phyloP scores from a whole-genome alignment of 53 echinoderm and acorn worm genomes.

The Henricia sp. region DNA sequence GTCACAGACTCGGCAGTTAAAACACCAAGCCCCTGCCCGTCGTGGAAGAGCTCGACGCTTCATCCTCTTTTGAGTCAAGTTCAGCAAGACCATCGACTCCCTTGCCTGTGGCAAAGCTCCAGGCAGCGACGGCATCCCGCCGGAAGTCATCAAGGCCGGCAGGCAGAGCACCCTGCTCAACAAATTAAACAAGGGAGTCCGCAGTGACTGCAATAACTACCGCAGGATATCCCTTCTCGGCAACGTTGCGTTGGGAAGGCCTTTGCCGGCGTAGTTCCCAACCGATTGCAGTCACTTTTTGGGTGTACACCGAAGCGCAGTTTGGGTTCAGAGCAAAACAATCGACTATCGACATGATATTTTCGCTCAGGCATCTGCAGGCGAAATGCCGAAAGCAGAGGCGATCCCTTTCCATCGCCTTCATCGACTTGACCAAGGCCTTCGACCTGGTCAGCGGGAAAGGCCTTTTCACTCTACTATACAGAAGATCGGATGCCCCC shows the following conservation, averaged over 20 bases:
- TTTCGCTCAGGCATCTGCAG: slow-evolving; percentile 57
- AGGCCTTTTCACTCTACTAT: slow-evolving; percentile 41
- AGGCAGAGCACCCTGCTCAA: background rate
- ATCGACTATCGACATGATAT: slow-evolving; percentile 71
- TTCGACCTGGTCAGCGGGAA: slow-evolving; percentile 54
- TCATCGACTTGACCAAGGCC: slow-evolving; percentile 32
- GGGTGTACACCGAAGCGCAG: slow-evolving; percentile 59
- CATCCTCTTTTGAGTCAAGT: background rate
- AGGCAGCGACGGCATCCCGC: slow-evolving; percentile 13
- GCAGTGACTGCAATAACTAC: slow-evolving; percentile 72
- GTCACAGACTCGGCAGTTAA: too few species aligned
- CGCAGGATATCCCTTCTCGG: slow-evolving; percentile 70
- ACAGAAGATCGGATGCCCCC: slow-evolving; percentile 58
- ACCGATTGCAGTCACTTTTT: slow-evolving; percentile 44
- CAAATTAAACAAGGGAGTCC: slow-evolving; percentile 63
- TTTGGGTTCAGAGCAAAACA: slow-evolving; percentile 50
- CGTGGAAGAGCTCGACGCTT: background rate
- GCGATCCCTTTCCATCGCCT: background rate
- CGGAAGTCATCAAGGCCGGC: background rate
- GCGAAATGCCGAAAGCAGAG: slow-evolving; percentile 8
- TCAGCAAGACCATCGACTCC: background rate
- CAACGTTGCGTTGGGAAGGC: slow-evolving; percentile 62
- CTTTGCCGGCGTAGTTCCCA: slow-evolving; percentile 47
- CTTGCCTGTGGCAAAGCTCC: slow-evolving; percentile 25
- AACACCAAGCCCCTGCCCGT: background rate